A percentile compares a stretch with the other conserved stretches of the same genome.
Evolutionary conservation across 2,888 invertebrate species (phyloP).

Genomic region (Ashinkailepas kermadecensis): DNA sequence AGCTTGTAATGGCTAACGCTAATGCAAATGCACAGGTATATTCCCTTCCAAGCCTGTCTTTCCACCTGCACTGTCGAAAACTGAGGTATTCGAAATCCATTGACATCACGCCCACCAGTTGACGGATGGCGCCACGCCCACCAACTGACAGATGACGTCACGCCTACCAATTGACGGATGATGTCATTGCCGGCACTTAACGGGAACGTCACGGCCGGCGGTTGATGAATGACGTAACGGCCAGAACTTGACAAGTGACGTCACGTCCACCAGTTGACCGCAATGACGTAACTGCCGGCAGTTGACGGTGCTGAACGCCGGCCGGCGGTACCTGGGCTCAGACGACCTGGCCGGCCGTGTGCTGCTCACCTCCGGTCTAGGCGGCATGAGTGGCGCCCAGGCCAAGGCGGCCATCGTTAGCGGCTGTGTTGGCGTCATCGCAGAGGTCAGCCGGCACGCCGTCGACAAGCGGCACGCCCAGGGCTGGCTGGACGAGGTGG

Average conservation of each 20-base stretch:
- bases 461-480: conserved; percentile 50
- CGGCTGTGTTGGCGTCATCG: conserved; percentile 54
- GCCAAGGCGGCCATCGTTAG: conserved; percentile 55
- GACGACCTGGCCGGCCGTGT: conserved; percentile 44
- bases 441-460: conserved; percentile 48
- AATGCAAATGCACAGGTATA: too few relatives aligned
- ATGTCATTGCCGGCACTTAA: too few relatives aligned
- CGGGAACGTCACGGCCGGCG: too few relatives aligned
- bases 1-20: too few relatives aligned
- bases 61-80: too few relatives aligned
- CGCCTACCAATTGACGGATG: too few relatives aligned
- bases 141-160: too few relatives aligned
- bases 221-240: too few relatives aligned
- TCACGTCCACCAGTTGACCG: conserved; percentile 15
- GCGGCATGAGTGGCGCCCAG: conserved; percentile 57
- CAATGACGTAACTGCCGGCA: neutral
- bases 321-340: conserved; percentile 47
- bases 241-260: neutral
- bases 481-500: conserved; percentile 52
- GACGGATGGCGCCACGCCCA: too few relatives aligned
- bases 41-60: too few relatives aligned
- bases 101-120: too few relatives aligned
- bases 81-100: too few relatives aligned
- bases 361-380: conserved; percentile 53
- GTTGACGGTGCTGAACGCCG: conserved; percentile 54